These are phyloP conservation scores for Syngnathoides biaculeatus DNA, from an alignment of 2,113 vertebrate genomes.

Conservation along the genomic window DNA sequence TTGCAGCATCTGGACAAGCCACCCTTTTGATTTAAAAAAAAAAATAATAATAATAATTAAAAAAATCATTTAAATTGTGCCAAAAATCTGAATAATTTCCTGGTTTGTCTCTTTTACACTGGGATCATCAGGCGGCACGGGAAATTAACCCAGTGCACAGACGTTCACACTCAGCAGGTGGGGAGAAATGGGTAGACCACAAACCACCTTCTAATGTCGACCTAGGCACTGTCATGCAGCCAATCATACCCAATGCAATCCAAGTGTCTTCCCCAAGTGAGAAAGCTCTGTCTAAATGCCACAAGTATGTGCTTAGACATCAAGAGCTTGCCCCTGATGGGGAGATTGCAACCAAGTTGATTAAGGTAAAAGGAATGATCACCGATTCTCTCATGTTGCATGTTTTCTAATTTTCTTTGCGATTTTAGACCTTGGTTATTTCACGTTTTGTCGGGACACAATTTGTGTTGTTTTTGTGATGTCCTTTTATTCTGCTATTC, in stretches of 20 bases:
- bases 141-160: slow-evolving; percentile 74
- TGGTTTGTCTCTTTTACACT: slow-evolving; percentile 55
- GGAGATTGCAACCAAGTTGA: slow-evolving; percentile 90
- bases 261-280: slow-evolving; percentile 83
- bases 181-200: slow-evolving; percentile 95
- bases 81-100: slow-evolving; percentile 43
- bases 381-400: slow-evolving; percentile 9
- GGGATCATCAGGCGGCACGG: slow-evolving; percentile 73
- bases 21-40: background rate
- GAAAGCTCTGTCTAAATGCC: slow-evolving; percentile 87
- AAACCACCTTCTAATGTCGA: slow-evolving; percentile 84
- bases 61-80: slow-evolving; percentile 16
- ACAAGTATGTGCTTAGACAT: slow-evolving; percentile 94
- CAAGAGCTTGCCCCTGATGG: slow-evolving; percentile 94
- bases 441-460: background rate
- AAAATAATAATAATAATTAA: no score
- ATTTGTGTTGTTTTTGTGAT: background rate
- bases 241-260: slow-evolving; percentile 84
- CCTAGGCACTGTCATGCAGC: slow-evolving; percentile 89
- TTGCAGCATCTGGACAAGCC: background rate
- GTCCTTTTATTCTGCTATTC: background rate
- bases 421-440: background rate
- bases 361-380: slow-evolving; percentile 79
- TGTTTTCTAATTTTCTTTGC: slow-evolving; percentile 15
- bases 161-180: slow-evolving; percentile 85